Conservation (phyloP, 2,113 vertebrate species). For the Microcebus griseorufus region DNA sequence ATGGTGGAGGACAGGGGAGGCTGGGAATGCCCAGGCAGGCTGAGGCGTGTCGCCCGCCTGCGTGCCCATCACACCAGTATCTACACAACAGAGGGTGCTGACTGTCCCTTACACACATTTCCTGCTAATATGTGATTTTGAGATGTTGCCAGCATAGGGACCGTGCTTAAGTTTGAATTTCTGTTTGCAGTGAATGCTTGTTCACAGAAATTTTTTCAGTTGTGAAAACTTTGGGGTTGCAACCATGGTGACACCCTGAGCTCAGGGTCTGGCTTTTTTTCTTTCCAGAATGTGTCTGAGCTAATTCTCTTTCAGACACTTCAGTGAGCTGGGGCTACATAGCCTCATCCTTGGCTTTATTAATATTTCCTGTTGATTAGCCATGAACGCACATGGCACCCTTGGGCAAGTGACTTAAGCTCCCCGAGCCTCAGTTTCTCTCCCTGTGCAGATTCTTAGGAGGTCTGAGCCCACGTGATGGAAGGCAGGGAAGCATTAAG, state of each 20-base stretch:
- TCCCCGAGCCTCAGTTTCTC: background rate
- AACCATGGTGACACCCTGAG: background rate
- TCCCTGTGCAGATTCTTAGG: background rate
- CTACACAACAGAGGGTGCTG: background rate
- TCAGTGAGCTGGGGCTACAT: background rate
- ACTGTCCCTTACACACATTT: background rate
- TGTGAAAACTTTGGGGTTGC: background rate
- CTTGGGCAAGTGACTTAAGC: background rate
- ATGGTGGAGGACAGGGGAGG: background rate
- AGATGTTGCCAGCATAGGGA: background rate
- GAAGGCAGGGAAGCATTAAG: background rate
- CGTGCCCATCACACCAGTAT: background rate
- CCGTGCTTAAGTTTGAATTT: background rate
- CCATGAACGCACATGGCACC: accelerated
- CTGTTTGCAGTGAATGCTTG: background rate
- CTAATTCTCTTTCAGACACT: background rate
- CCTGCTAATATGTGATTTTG: background rate
- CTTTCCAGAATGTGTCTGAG: background rate
- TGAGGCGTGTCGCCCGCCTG: background rate
- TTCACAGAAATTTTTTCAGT: background rate
- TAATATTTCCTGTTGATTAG: background rate
- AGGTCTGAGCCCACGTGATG: no score
- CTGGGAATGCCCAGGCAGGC: background rate
- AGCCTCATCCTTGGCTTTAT: background rate
- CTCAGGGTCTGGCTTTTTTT: background rate